phyloP scores from a whole-genome alignment of 2,113 vertebrate genomes.

The Tetraodon nigroviridis region DNA sequence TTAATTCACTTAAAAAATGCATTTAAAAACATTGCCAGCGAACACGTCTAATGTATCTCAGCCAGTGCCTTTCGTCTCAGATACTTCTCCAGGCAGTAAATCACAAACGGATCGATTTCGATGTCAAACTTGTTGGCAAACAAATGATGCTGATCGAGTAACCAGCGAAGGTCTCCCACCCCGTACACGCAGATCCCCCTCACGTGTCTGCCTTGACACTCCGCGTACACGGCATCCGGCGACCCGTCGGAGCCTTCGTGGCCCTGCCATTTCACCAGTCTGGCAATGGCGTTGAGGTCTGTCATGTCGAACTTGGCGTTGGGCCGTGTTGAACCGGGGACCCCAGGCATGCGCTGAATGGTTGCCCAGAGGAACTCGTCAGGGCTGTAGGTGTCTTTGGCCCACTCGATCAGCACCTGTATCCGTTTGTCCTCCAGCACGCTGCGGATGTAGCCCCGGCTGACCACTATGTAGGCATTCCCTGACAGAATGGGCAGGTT shows the following conservation, averaged over 20 bases:
- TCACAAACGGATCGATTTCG: slow-evolving; percentile 74
- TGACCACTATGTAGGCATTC: slow-evolving; percentile 85
- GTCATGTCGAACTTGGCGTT: slow-evolving; percentile 79
- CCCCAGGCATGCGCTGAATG: slow-evolving; percentile 81
- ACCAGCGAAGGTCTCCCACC: slow-evolving; percentile 82
- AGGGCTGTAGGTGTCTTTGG: slow-evolving; percentile 85
- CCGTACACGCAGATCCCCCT: slow-evolving; percentile 83
- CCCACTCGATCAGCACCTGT: slow-evolving; percentile 79
- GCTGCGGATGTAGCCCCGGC: slow-evolving; percentile 72
- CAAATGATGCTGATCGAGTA: slow-evolving; percentile 79
- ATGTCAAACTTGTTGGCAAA: slow-evolving; percentile 92
- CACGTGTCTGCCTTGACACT: slow-evolving; percentile 77
- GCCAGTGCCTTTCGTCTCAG: slow-evolving; percentile 75
- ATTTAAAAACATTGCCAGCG: too few relatives aligned
- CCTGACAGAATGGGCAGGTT: slow-evolving; percentile 80
- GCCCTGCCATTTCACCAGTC: slow-evolving; percentile 84
- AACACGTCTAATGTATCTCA: neutral
- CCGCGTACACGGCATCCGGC: slow-evolving; percentile 77
- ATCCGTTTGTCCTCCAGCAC: slow-evolving; percentile 73
- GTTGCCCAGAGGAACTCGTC: slow-evolving; percentile 92
- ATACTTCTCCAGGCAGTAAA: slow-evolving; percentile 85
- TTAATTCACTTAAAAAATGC: too few relatives aligned
- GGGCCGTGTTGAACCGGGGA: slow-evolving; percentile 75
- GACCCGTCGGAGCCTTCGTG: slow-evolving; percentile 75
- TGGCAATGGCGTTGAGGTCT: slow-evolving; percentile 79